These are phyloP conservation scores for Parnassius orleans DNA, from an alignment of 2,888 invertebrate species.

Conservation along the genomic window DNA sequence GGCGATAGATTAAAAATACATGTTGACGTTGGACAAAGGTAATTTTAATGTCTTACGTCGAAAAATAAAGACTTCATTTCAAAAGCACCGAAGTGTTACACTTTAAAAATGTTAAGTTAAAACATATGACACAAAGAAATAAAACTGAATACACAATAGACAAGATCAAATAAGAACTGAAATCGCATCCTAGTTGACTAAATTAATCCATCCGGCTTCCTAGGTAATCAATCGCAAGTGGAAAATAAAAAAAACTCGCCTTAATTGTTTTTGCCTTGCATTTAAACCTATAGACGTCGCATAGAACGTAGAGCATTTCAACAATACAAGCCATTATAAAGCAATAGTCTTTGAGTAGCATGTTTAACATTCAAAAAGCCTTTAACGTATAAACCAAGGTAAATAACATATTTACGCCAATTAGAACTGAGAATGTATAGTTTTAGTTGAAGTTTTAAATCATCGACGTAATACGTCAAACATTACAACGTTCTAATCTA, in stretches of 20 bases:
- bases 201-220: neutral
- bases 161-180: neutral
- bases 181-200: neutral
- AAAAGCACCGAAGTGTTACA: too few species aligned
- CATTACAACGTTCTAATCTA: conserved; percentile 7
- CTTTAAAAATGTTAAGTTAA: too few species aligned
- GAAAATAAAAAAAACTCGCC: neutral
- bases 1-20: too few species aligned
- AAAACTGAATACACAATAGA: too few species aligned
- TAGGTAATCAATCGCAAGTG: too few species aligned
- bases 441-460: too few species aligned
- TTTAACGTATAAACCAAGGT: neutral
- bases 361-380: conserved; percentile 3
- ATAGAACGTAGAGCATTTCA: neutral
- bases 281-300: neutral
- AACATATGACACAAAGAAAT: too few species aligned
- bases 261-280: conserved; percentile 16
- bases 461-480: too few species aligned
- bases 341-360: neutral
- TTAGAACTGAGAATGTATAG: too few species aligned
- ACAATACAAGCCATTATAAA: conserved; percentile 7
- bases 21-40: too few species aligned
- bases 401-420: neutral
- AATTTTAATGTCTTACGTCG: too few species aligned
- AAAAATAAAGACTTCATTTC: too few species aligned